These are phyloP conservation scores for Clarias fuscus DNA, from an alignment of 2,797 vertebrate genomes.

Conservation along the genomic window DNA sequence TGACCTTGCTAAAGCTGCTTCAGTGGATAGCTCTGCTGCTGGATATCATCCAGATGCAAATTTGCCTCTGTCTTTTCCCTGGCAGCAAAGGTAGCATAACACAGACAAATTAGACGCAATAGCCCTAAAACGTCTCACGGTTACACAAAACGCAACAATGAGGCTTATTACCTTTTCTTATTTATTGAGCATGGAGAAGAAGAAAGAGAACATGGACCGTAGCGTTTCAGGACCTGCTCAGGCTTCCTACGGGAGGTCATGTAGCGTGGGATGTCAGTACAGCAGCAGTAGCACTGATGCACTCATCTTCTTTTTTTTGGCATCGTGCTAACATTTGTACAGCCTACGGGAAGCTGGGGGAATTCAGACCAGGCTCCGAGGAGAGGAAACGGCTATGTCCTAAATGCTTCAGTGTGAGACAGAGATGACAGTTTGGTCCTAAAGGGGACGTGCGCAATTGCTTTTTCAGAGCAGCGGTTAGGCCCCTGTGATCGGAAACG, in stretches of 20 bases:
- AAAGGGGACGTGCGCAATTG: conserved; percentile 9
- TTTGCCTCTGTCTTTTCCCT: not conserved
- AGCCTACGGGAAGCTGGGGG: conserved; percentile 11
- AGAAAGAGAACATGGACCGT: not conserved
- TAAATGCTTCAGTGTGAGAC: conserved; percentile 15
- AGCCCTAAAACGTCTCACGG: not conserved
- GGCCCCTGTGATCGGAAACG: not conserved
- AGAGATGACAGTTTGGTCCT: conserved; percentile 4
- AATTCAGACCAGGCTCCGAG: conserved; percentile 21
- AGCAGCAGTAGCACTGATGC: not conserved
- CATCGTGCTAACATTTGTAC: conserved; percentile 36
- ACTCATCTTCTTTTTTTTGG: conserved; percentile 32
- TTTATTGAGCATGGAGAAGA: not conserved
- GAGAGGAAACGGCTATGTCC: conserved; percentile 12
- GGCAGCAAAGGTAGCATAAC: conserved; percentile 20
- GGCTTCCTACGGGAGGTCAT: conserved; percentile 13
- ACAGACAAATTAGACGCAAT: conserved; percentile 22
- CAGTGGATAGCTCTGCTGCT: conserved; percentile 31
- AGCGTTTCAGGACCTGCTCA: not conserved
- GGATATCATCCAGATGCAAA: conserved; percentile 30
- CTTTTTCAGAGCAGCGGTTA: not conserved
- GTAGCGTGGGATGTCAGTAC: conserved; percentile 11
- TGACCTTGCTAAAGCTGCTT: conserved; percentile 21
- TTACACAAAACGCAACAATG: conserved; percentile 3
- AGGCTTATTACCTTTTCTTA: conserved; percentile 7